phyloP scores from a whole-genome alignment of 2,888 invertebrate species.

The Chromoteleia sp. region DNA sequence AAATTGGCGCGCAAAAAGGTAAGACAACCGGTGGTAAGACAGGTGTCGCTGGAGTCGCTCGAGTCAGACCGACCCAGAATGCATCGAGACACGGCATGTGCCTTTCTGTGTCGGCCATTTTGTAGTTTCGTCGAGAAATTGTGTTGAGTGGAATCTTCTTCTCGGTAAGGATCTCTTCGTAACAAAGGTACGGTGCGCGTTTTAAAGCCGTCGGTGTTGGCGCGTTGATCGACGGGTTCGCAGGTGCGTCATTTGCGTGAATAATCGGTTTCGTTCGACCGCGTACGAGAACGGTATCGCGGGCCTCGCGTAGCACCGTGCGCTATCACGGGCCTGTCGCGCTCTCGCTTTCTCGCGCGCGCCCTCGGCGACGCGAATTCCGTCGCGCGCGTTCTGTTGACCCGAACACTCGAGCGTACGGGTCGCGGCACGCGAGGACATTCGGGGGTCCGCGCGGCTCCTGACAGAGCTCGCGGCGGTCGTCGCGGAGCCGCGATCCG shows the following conservation, averaged over 20 bases:
- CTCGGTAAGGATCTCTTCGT: constrained; percentile 86
- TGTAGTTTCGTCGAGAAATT: constrained; percentile 88
- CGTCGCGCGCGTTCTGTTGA: constrained; percentile 75
- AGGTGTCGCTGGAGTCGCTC: constrained; percentile 60
- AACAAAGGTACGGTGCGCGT: constrained; percentile 74
- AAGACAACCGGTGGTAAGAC: constrained; percentile 47
- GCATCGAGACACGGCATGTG: constrained; percentile 87
- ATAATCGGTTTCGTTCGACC: not conserved
- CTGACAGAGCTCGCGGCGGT: constrained; percentile 75
- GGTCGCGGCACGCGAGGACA: constrained; percentile 40
- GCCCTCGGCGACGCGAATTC: constrained; percentile 82
- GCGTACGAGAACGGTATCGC: not conserved
- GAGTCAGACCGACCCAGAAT: constrained; percentile 84
- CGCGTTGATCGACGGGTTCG: constrained; percentile 20
- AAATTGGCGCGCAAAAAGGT: constrained; percentile 47
- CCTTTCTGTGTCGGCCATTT: constrained; percentile 89
- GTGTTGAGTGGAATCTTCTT: constrained; percentile 87
- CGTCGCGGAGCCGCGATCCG: constrained; percentile 75
- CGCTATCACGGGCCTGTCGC: constrained; percentile 2
- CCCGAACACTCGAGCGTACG: not conserved
- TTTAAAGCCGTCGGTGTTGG: constrained; percentile 47
- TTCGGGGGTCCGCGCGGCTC: constrained; percentile 24
- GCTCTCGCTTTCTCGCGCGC: constrained; percentile 3
- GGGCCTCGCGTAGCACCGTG: constrained; percentile 9
- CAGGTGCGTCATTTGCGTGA: constrained; percentile 41